Percentiles rank a stretch among this genome's conserved stretches.
phyloP scores from a whole-genome alignment of 2,797 vertebrate genomes.

The Echiichthys vipera region DNA sequence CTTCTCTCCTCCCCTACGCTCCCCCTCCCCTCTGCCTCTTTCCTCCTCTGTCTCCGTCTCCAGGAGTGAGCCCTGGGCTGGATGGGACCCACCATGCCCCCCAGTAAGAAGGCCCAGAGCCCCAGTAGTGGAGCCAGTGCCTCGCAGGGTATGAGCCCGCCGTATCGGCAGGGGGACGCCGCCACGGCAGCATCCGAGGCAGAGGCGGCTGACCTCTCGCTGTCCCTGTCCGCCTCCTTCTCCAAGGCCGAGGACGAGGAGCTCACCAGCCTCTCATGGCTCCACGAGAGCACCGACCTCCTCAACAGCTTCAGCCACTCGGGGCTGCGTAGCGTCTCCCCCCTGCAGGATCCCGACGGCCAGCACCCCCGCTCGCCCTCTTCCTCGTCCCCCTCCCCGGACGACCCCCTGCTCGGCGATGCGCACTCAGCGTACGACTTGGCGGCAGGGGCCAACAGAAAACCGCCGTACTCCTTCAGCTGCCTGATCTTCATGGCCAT shows the following conservation, averaged over 20 bases:
- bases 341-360: conserved; percentile 91
- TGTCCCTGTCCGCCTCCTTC: conserved; percentile 90
- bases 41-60: conserved; percentile 32
- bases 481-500: conserved; percentile 99
- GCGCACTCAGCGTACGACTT: conserved; percentile 89
- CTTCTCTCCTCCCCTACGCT: background rate
- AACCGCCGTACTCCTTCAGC: conserved; percentile 98
- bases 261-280: conserved; percentile 97
- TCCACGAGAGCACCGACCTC: conserved; percentile 97
- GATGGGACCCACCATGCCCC: conserved; percentile 99
- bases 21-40: background rate
- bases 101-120: conserved; percentile 98
- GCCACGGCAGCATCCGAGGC: conserved; percentile 84
- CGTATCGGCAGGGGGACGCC: conserved; percentile 85
- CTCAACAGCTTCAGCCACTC: conserved; percentile 95
- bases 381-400: conserved; percentile 90
- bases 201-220: conserved; percentile 89
- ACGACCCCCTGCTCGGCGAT: conserved; percentile 79
- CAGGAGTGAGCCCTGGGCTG: conserved; percentile 90
- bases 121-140: conserved; percentile 92
- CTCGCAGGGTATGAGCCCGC: conserved; percentile 91
- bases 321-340: conserved; percentile 91
- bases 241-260: conserved; percentile 93
- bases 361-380: conserved; percentile 82
- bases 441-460: conserved; percentile 93